These are phyloP conservation scores for Galaxea fascicularis DNA, from an alignment of 92 coral and sea anemone species.

Conservation along the genomic window DNA sequence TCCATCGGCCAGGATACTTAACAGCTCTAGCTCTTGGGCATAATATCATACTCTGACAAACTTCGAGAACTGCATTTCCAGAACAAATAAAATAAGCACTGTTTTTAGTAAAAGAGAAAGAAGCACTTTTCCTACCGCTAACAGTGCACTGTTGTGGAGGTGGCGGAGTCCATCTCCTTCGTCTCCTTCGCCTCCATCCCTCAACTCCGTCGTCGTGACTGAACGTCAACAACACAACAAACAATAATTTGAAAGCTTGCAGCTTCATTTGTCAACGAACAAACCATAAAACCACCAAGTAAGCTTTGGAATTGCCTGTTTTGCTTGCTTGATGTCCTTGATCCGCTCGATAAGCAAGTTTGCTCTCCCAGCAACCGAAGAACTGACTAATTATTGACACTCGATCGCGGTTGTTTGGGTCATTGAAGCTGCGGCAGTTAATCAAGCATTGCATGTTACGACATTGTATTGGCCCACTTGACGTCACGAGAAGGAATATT, in stretches of 20 bases:
- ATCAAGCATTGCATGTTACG: conserved; percentile 5
- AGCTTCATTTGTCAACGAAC: background rate
- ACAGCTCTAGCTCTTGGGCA: too few species aligned
- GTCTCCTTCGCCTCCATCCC: conserved; percentile 65
- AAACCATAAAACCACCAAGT: background rate
- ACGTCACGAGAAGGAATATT: background rate
- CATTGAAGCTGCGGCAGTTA: background rate
- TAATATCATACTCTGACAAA: too few species aligned
- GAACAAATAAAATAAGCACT: too few species aligned
- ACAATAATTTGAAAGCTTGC: background rate
- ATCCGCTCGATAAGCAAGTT: background rate
- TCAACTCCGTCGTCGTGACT: conserved; percentile 28
- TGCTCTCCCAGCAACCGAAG: background rate
- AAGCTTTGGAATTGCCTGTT: background rate
- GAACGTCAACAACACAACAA: conserved; percentile 21
- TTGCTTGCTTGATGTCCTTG: background rate
- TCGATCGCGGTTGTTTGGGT: background rate
- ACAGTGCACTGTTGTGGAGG: conserved; percentile 74
- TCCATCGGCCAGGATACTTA: too few species aligned
- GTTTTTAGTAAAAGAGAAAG: too few species aligned
- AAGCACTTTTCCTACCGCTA: conserved; percentile 51
- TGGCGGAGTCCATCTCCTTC: conserved; percentile 74
- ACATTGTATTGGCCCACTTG: background rate
- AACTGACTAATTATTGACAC: background rate
- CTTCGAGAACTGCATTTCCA: too few species aligned